Base-by-base conservation (phyloP, 2,113 vertebrate genomes). In the Synchiropus splendidus region DNA sequence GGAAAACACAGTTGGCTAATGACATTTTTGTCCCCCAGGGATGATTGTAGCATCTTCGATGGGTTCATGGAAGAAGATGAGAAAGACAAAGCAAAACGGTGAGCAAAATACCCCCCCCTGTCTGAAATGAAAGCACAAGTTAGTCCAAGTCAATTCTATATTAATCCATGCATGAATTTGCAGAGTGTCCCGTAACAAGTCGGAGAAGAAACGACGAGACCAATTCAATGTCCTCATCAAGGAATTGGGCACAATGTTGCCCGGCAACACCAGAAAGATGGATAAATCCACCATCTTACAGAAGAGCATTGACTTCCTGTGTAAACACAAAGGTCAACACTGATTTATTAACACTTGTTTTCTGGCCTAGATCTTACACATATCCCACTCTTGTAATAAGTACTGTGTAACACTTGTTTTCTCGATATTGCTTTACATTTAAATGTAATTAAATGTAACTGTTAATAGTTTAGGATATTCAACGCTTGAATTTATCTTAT, bases 211-310 rank as follows among this genome's bases (percentile, higher is more conserved):
- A 68, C 87, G 95, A 42, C 85, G 95, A 83, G 95, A 99, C 86
- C 95, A 99, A 56, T 99, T 99, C 85, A 99, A 99, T 91, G 89
- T 97, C 31, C 94, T 99, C 77, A 97, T 99, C 87, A 99, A 99
- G 80, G 95, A 99, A 58, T 81, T 99, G 64, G 92, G 95, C 64
- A 94, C 93, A 59, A 99, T 99, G 95, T 89, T 99, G 78, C 95
- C 95, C 18, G 92, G 94, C 50, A 97, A 94, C 82, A 89, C 90
- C 70, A 89, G 94, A 71, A 99, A 97, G 81, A 98, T 99, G 92
- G 95, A 99, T 83, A 99, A 99, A 72, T 98, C 94, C 64, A 97
- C 94, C 62, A 93, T 99, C 68, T 78, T 99, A 51, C 95, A 99
- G 82, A 96, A 97, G 77, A 99, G 93, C 83, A 99, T 99, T 44